These are phyloP conservation scores for Porites lutea DNA, from an alignment of 64 coral and sea anemone species.

Conservation along the genomic window DNA sequence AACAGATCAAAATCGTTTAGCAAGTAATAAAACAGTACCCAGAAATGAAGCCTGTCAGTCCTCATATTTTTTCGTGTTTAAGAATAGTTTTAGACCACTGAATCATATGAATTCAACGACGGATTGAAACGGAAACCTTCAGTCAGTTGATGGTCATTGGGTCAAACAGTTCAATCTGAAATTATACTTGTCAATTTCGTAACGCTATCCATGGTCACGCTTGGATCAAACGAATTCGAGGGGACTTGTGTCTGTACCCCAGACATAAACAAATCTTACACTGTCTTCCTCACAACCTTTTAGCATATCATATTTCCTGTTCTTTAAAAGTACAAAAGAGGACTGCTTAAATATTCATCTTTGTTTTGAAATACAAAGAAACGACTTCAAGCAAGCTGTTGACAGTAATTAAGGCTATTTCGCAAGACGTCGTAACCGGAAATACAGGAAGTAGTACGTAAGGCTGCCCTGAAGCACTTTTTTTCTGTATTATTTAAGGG, in stretches of 20 bases:
- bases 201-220: conserved; percentile 28
- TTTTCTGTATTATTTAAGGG: no score
- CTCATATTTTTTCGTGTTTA: neutral
- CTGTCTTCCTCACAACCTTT: neutral
- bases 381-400: no score
- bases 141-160: neutral
- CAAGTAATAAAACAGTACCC: neutral
- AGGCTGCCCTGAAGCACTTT: no score
- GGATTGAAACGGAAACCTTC: conserved; percentile 25
- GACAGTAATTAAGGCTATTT: no score
- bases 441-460: no score
- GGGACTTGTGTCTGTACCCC: neutral
- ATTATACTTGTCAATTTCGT: neutral
- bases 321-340: neutral
- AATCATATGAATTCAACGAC: neutral
- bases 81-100: neutral
- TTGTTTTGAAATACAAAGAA: neutral
- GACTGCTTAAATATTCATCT: neutral
- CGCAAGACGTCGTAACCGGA: no score
- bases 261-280: neutral
- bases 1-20: conserved; percentile 1
- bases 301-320: neutral
- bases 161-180: neutral
- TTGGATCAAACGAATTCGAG: neutral
- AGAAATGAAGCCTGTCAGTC: neutral